Evolutionary conservation across 2,888 invertebrate species (phyloP).

Genomic region (Parnassius mnemosyne): DNA sequence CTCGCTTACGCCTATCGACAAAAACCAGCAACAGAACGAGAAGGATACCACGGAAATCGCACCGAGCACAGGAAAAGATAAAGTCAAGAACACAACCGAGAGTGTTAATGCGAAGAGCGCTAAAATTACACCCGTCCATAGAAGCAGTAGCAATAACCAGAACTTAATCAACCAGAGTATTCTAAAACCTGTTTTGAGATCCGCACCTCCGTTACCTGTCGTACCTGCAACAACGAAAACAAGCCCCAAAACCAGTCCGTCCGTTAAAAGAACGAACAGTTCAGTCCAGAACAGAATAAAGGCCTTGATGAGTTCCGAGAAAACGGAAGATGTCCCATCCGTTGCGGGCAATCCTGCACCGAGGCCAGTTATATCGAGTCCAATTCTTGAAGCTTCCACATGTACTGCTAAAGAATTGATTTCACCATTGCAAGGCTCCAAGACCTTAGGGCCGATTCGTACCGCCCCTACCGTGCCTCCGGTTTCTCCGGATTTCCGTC

Average conservation of each 20-base stretch:
- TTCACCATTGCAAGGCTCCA: constrained; percentile 81
- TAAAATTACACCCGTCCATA: constrained; percentile 75
- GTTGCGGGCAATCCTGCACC: constrained; percentile 82
- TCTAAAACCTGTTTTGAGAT: constrained; percentile 72
- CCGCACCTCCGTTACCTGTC: constrained; percentile 84
- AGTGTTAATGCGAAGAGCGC: constrained; percentile 66
- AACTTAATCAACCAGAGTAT: constrained; percentile 56
- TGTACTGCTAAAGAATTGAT: constrained; percentile 88
- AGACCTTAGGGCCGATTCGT: constrained; percentile 81
- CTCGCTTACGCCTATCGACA: constrained; percentile 84
- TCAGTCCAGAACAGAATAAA: constrained; percentile 70
- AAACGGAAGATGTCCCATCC: constrained; percentile 54
- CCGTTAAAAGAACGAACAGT: constrained; percentile 66
- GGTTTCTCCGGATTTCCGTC: constrained; percentile 58
- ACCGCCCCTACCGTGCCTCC: constrained; percentile 80
- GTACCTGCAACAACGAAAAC: constrained; percentile 61
- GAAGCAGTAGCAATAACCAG: constrained; percentile 66
- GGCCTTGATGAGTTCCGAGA: constrained; percentile 66
- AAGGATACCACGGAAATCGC: constrained; percentile 31
- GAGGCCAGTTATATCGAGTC: constrained; percentile 89
- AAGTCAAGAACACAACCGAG: constrained; percentile 32
- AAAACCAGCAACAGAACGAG: constrained; percentile 52
- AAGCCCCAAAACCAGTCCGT: constrained; percentile 61
- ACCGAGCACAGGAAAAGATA: constrained; percentile 27
- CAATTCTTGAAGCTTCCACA: constrained; percentile 90